phyloP scores from a whole-genome alignment of 2,888 invertebrate species.

The Tholera decimalis region DNA sequence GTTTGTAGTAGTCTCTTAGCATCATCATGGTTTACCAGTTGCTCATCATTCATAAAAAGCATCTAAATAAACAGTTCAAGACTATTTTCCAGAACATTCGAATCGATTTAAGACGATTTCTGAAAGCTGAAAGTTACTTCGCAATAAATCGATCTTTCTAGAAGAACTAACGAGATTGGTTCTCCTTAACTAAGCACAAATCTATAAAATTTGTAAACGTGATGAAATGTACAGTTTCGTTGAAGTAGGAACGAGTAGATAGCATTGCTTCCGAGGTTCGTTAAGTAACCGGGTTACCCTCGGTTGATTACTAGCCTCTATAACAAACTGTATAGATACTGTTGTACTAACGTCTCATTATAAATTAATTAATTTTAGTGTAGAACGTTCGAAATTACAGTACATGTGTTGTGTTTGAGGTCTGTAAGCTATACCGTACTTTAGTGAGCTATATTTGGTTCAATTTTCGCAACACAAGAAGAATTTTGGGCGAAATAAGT shows the following conservation, averaged over 20 bases:
- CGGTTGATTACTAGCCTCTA: slow-evolving; percentile 52
- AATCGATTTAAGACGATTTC: neutral
- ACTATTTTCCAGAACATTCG: slow-evolving; percentile 46
- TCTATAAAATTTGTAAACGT: slow-evolving; percentile 39
- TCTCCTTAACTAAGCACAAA: slow-evolving; percentile 19
- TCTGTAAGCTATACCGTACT: slow-evolving; percentile 8
- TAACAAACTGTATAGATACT: slow-evolving; percentile 43
- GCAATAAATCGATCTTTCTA: slow-evolving; percentile 22
- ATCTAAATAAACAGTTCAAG: slow-evolving; percentile 25
- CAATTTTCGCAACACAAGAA: neutral
- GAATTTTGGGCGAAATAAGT: slow-evolving; percentile 21
- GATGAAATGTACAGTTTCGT: slow-evolving; percentile 55
- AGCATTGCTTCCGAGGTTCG: slow-evolving; percentile 60
- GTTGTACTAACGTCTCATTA: slow-evolving; percentile 37
- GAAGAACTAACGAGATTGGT: slow-evolving; percentile 19
- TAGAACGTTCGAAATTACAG: slow-evolving; percentile 16
- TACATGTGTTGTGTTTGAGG: slow-evolving; percentile 8
- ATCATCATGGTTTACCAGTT: slow-evolving; percentile 1
- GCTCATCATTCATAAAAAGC: slow-evolving; percentile 9
- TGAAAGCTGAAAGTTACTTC: neutral
- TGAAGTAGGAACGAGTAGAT: slow-evolving; percentile 43
- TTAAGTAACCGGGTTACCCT: slow-evolving; percentile 53
- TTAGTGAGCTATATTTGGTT: neutral
- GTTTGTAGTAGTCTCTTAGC: slow-evolving; percentile 24
- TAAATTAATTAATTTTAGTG: slow-evolving; percentile 40